These are phyloP conservation scores for Leptogaster cylindrica DNA, from an alignment of 2,888 invertebrate genomes.

Conservation along the genomic window DNA sequence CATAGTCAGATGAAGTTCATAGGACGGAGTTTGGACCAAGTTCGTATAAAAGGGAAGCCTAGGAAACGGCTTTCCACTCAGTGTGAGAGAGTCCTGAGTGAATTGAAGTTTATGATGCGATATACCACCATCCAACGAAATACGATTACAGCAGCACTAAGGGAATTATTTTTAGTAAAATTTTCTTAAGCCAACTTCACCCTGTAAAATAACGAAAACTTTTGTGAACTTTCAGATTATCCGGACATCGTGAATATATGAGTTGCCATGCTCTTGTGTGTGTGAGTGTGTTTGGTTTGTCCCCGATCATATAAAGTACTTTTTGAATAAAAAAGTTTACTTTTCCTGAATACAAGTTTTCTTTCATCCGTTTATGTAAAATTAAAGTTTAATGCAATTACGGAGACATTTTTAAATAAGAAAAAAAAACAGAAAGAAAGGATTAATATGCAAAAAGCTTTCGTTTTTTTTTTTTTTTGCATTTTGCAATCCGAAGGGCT, in stretches of 20 bases:
- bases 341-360: slow-evolving; percentile 43
- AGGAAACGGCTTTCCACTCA: not conserved
- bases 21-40: slow-evolving; percentile 5
- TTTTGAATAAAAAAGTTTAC: slow-evolving; percentile 37
- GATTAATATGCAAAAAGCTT: slow-evolving; percentile 26
- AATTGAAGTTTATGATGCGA: slow-evolving; percentile 20
- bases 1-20: not conserved
- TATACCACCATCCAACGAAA: not conserved
- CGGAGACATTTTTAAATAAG: slow-evolving; percentile 43
- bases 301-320: slow-evolving; percentile 30
- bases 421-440: slow-evolving; percentile 36
- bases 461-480: too few relatives aligned
- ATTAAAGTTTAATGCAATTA: slow-evolving; percentile 48
- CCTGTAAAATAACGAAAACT: slow-evolving; percentile 29
- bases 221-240: slow-evolving; percentile 32
- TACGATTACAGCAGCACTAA: not conserved
- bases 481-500: too few relatives aligned
- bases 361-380: slow-evolving; percentile 45
- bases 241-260: slow-evolving; percentile 8
- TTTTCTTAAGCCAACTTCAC: slow-evolving; percentile 31
- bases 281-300: not conserved
- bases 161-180: slow-evolving; percentile 34
- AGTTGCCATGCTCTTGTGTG: slow-evolving; percentile 20
- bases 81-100: not conserved
- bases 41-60: not conserved